Evolutionary conservation across 2,113 vertebrate genomes (phyloP), one percentile per base, ranked within the genome.

Genomic region (Oophaga pumilio): DNA sequence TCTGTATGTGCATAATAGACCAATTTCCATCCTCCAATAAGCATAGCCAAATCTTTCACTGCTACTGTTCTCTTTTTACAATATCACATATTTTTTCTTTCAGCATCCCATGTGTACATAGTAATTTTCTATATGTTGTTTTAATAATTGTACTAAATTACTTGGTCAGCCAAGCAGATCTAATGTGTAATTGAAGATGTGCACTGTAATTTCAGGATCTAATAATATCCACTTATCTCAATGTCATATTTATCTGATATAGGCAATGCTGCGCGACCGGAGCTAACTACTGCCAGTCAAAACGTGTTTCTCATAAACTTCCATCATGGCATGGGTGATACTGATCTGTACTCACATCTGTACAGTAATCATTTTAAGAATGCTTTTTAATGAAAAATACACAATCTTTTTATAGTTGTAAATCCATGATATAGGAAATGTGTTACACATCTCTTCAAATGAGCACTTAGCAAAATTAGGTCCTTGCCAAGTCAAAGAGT

Each of bases 181-280:
- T 74, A 74, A 82, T 82, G 69, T 82, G 78, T 87, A 87, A 87
- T 87, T 87, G 78, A 87, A 87, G 86, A 73, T 52, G 20, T 87
- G 53, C 64, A 62, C 28, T 74, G 66, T 81, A 87, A 87, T 87
- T 87, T 87, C 56, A 73, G 64, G 8, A 62, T 82, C 62, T 87
- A 87, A 87, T 87, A 87, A 82, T 87, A 80, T 60, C 28, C 78
- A 82, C 78, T 87, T 82, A 82, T 79, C 76, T 86, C 59, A 78
- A 86, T 86, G 74, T 86, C 76, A 78, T 87, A 69, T 87, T 87
- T 87, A 82, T 87, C 78, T 74, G 53, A 82, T 87, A 81, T 81
- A 69, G 77, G 52, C 77, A 73, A 20, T 82, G 49, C 52, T 86
- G 53, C 80, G n/a, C 71, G 53, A 82, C 85, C 78, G 82, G 71